These are phyloP conservation scores for Cheilosia grossa DNA, from an alignment of 2,888 invertebrate genomes.

Conservation along the genomic window DNA sequence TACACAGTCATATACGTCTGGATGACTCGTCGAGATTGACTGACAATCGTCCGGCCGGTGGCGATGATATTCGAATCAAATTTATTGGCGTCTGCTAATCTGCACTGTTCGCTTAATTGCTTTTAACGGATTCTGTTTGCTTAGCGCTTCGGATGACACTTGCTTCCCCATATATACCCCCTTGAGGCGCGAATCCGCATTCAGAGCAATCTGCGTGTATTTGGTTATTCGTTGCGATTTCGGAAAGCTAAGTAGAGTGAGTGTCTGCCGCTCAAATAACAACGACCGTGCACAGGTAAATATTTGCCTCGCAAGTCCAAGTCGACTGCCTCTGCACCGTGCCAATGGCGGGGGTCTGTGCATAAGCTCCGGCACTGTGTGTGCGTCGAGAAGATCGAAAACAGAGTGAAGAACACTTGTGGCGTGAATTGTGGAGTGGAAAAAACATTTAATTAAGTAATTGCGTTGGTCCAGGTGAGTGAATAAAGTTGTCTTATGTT, in stretches of 20 bases:
- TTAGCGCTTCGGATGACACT: slow-evolving; percentile 63
- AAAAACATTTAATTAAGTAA: slow-evolving; percentile 74
- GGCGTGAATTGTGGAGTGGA: slow-evolving; percentile 72
- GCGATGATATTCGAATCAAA: slow-evolving; percentile 72
- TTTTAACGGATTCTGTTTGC: slow-evolving; percentile 72
- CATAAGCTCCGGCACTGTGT: slow-evolving; percentile 31
- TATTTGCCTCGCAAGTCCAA: slow-evolving; percentile 57
- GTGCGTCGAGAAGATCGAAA: slow-evolving; percentile 27
- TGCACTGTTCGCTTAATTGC: slow-evolving; percentile 74
- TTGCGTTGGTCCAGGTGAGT: slow-evolving; percentile 41
- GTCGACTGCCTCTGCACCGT: slow-evolving; percentile 41
- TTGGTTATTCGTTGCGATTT: slow-evolving; percentile 32
- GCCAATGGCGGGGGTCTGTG: slow-evolving; percentile 59
- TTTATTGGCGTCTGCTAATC: slow-evolving; percentile 75
- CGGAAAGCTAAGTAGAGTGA: slow-evolving; percentile 71
- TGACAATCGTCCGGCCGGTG: slow-evolving; percentile 54
- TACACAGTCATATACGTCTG: slow-evolving; percentile 6
- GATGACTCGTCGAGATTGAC: slow-evolving; percentile 43
- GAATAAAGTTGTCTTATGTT: slow-evolving; percentile 16
- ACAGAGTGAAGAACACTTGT: slow-evolving; percentile 46
- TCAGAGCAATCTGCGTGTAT: slow-evolving; percentile 66
- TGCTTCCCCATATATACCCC: not conserved
- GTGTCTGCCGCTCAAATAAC: slow-evolving; percentile 58
- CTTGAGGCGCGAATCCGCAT: slow-evolving; percentile 49
- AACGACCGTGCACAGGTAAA: slow-evolving; percentile 47